phyloP scores from a whole-genome alignment of 2,113 vertebrate genomes.

The Pseudorasbora parva region DNA sequence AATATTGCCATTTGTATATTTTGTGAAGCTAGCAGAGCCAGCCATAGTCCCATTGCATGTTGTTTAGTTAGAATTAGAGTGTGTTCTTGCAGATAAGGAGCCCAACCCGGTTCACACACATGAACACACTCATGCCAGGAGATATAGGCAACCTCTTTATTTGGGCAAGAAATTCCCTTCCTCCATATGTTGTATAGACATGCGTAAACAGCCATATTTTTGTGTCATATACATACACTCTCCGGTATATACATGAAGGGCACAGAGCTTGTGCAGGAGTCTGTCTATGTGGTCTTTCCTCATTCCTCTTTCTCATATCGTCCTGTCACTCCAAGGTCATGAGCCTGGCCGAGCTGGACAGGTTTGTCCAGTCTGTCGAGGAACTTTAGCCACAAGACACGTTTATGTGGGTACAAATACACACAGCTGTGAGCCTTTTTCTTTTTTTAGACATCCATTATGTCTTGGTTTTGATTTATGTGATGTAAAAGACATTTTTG shows the following conservation, averaged over 20 bases:
- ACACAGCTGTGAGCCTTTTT: background rate
- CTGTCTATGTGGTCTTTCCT: background rate
- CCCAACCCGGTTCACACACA: conserved; percentile 41
- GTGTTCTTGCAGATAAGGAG: conserved; percentile 56
- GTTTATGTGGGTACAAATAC: conserved; percentile 13
- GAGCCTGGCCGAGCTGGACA: background rate
- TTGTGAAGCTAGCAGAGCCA: background rate
- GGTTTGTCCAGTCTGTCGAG: conserved; percentile 38
- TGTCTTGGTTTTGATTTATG: background rate
- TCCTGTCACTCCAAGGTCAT: background rate
- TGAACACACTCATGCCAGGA: background rate
- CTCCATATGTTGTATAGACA: background rate
- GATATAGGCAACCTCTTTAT: background rate
- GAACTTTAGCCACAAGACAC: background rate
- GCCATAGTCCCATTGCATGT: background rate
- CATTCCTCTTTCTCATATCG: background rate
- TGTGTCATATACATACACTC: background rate
- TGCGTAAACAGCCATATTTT: background rate
- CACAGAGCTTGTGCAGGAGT: background rate
- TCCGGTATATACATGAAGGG: background rate
- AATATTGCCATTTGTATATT: background rate
- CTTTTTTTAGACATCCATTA: background rate
- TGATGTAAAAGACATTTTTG: background rate
- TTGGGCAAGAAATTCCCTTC: conserved; percentile 8
- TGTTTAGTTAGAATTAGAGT: conserved; percentile 35